phyloP scores from a whole-genome alignment of 1,140 invertebrate genomes.

The Cataglyphis hispanica region DNA sequence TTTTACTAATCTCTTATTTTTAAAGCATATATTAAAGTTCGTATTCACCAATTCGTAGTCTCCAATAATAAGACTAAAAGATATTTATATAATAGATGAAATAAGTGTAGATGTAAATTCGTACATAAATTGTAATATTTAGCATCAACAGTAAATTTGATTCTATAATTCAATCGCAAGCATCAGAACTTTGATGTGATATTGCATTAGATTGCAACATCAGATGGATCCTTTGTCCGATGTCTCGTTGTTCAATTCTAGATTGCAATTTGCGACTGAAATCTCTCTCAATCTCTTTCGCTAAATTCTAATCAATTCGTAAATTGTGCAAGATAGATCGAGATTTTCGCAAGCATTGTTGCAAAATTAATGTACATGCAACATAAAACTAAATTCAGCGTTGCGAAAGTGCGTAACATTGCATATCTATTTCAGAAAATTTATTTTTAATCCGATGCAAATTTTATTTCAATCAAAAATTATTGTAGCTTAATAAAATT shows the following conservation, averaged over 20 bases:
- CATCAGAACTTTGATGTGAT: neutral
- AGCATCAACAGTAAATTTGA: neutral
- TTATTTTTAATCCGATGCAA: neutral
- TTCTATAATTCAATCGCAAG: neutral
- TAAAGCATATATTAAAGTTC: too few species aligned
- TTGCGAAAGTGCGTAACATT: neutral
- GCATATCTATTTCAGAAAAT: neutral
- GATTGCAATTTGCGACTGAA: neutral
- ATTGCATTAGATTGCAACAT: slow-evolving; percentile 3
- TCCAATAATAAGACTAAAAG: neutral
- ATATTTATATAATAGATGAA: neutral
- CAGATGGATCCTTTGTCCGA: neutral
- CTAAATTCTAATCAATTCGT: neutral
- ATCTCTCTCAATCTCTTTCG: neutral
- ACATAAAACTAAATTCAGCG: neutral
- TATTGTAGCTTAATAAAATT: neutral
- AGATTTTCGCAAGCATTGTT: neutral
- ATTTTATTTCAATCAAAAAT: neutral
- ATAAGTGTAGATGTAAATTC: neutral
- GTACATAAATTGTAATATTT: neutral
- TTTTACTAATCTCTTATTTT: neutral
- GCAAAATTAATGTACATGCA: neutral
- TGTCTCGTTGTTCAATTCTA: neutral
- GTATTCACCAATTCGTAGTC: too few species aligned
- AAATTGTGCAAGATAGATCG: neutral